These are phyloP conservation scores for Monomorium pharaonis DNA, from an alignment of 1,140 invertebrate species.

Conservation along the genomic window DNA sequence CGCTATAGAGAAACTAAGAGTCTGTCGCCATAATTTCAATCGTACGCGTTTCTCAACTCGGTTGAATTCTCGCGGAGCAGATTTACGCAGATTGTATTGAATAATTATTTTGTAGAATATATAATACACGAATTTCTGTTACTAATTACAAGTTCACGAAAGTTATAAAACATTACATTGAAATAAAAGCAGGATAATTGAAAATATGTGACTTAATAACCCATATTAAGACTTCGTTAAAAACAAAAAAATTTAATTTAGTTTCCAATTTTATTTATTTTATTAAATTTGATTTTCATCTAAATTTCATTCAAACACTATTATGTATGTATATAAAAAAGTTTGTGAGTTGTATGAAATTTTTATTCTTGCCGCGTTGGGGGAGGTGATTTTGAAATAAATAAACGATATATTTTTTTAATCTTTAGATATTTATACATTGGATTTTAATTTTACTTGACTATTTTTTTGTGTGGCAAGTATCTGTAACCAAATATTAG, in stretches of 20 bases:
- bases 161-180: not conserved
- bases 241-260: not conserved
- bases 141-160: not conserved
- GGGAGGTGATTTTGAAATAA: not conserved
- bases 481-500: not conserved
- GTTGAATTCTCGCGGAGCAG: conserved; percentile 22
- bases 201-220: not conserved
- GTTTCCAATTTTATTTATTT: conserved; percentile 19
- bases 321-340: not conserved
- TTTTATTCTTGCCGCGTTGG: not conserved
- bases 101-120: conserved; percentile 37
- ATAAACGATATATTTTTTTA: not conserved
- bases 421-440: not conserved
- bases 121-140: not conserved
- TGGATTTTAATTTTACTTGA: not conserved
- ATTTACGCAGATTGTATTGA: conserved; percentile 6
- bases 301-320: not conserved
- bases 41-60: conserved; percentile 28
- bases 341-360: not conserved
- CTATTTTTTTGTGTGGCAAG: not conserved
- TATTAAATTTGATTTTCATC: not conserved
- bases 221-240: not conserved
- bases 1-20: conserved; percentile 36
- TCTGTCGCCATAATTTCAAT: conserved; percentile 49
- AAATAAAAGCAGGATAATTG: not conserved